phyloP scores from a whole-genome alignment of 2,113 vertebrate species.

The Perca fluviatilis region DNA sequence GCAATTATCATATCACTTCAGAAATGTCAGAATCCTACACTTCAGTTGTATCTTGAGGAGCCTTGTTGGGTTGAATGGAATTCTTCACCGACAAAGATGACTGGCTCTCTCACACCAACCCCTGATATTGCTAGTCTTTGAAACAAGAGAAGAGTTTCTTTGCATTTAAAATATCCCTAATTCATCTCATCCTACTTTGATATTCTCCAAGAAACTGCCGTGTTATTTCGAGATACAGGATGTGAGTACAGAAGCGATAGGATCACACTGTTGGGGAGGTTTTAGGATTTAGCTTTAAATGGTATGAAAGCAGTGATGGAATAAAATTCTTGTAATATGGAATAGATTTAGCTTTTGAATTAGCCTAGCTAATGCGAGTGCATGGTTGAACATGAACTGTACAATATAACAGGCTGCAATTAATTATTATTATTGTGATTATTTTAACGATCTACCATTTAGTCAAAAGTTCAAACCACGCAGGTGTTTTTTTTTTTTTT shows the following conservation, averaged over 20 bases:
- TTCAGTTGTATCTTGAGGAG: slow-evolving; percentile 78
- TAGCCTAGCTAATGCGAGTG: background rate
- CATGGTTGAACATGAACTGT: slow-evolving; percentile 8
- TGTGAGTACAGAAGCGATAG: slow-evolving; percentile 65
- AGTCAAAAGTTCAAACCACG: background rate
- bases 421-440: background rate
- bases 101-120: slow-evolving; percentile 59
- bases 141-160: slow-evolving; percentile 75
- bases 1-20: slow-evolving; percentile 86
- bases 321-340: slow-evolving; percentile 41
- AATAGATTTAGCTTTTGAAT: slow-evolving; percentile 34
- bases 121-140: slow-evolving; percentile 74
- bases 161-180: slow-evolving; percentile 79
- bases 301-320: slow-evolving; percentile 64
- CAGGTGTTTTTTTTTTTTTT: background rate
- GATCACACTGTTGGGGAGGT: slow-evolving; percentile 60
- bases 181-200: slow-evolving; percentile 70
- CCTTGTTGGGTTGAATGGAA: slow-evolving; percentile 83
- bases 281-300: slow-evolving; percentile 77
- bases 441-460: background rate
- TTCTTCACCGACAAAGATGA: slow-evolving; percentile 78
- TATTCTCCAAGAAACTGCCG: slow-evolving; percentile 58
- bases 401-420: background rate
- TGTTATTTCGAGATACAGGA: slow-evolving; percentile 72
- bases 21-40: slow-evolving; percentile 77